Evolutionary conservation across 2,888 invertebrate genomes (phyloP).

Genomic region (Xestia ashworthii): DNA sequence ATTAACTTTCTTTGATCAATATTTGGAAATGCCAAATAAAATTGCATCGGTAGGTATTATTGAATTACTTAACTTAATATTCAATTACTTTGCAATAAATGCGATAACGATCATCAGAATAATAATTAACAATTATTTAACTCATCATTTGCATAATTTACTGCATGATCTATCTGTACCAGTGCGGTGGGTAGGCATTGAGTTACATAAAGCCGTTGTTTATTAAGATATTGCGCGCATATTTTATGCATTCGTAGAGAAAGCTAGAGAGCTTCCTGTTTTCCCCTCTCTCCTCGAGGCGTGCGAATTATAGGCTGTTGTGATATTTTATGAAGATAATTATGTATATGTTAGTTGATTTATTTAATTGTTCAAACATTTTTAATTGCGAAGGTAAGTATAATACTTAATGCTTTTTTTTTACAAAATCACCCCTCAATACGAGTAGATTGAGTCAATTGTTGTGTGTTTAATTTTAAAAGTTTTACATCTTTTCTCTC

Average conservation of each 20-base stretch:
- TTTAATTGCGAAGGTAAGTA: no score
- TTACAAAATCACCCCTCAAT: no score
- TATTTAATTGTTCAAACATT: background rate
- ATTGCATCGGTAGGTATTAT: no score
- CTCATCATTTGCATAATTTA: background rate
- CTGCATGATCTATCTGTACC: conserved; percentile 16
- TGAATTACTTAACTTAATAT: background rate
- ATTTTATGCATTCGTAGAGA: conserved; percentile 54
- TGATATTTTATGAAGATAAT: background rate
- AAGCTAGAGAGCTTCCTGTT: conserved; percentile 49
- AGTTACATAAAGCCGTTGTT: conserved; percentile 43
- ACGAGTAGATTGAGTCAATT: no score
- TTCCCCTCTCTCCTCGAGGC: conserved; percentile 17
- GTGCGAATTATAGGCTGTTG: background rate
- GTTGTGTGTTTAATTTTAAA: background rate
- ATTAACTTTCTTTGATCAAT: background rate
- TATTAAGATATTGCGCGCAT: conserved; percentile 36
- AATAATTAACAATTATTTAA: background rate
- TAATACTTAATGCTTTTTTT: no score
- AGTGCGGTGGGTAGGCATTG: conserved; percentile 18
- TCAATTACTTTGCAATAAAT: background rate
- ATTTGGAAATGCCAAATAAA: background rate
- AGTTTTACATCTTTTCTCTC: background rate
- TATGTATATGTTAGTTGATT: background rate
- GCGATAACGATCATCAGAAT: background rate